Percentiles rank a stretch among this genome's conserved stretches.
These are phyloP conservation scores for Antheraea yamamai DNA, from an alignment of 2,888 invertebrate genomes.

Conservation along the genomic window DNA sequence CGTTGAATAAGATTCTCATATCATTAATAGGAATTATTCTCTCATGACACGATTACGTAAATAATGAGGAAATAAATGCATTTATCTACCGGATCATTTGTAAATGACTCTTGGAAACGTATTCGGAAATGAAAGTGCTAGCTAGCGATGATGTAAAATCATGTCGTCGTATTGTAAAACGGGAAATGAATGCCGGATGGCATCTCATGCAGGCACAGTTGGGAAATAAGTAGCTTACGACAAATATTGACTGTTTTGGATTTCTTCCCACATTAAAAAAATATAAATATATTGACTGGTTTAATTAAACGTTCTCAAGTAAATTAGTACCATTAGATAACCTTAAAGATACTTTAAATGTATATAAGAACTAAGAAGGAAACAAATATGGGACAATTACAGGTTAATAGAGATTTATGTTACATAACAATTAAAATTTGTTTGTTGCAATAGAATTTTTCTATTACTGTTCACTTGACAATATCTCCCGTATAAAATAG, in stretches of 20 bases:
- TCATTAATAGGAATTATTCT: slow-evolving; percentile 9
- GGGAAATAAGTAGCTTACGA: background rate
- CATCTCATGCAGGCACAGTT: background rate
- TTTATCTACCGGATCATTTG: slow-evolving; percentile 19
- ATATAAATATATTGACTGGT: no score
- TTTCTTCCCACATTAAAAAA: no score
- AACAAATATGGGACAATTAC: background rate
- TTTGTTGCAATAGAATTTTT: background rate
- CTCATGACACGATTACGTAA: slow-evolving; percentile 14
- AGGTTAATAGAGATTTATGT: background rate
- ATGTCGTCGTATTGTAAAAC: slow-evolving; percentile 16
- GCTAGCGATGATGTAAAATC: slow-evolving; percentile 17
- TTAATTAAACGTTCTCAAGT: background rate
- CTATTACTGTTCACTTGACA: no score
- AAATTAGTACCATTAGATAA: background rate
- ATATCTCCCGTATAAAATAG: no score
- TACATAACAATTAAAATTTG: background rate
- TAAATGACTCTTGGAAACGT: slow-evolving; percentile 15
- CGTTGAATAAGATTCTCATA: slow-evolving; percentile 3
- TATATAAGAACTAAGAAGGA: background rate
- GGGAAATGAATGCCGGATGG: slow-evolving; percentile 17
- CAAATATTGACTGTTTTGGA: background rate
- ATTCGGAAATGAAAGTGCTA: slow-evolving; percentile 33
- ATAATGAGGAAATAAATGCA: slow-evolving; percentile 15
- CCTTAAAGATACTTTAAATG: background rate